Evolutionary conservation across 2,113 vertebrate species (phyloP).

Genomic region (Rhagologus leucostigma): DNA sequence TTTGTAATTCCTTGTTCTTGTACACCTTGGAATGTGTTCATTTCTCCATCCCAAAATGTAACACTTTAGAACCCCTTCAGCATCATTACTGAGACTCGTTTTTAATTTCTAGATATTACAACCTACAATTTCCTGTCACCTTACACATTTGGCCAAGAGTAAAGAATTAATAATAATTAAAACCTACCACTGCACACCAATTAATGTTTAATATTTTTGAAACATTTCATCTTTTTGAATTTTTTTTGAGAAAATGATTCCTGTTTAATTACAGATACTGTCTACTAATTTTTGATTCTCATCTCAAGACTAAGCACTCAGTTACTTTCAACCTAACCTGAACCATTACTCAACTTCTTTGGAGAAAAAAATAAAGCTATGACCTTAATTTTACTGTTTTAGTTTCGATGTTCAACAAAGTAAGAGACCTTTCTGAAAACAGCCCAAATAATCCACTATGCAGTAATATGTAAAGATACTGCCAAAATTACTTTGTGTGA

Average conservation of each 20-base stretch:
- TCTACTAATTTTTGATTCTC: not conserved
- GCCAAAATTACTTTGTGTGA: not conserved
- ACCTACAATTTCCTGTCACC: not conserved
- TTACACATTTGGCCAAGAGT: not conserved
- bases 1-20: not conserved
- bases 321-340: not conserved
- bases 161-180: conserved; percentile 4
- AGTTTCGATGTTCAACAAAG: not conserved
- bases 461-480: not conserved
- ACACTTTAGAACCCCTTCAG: not conserved
- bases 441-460: not conserved
- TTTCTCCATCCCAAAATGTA: not conserved
- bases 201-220: not conserved
- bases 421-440: not conserved
- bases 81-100: not conserved
- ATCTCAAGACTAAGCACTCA: not conserved
- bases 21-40: not conserved
- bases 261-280: not conserved
- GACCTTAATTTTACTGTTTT: not conserved
- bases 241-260: not conserved
- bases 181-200: not conserved
- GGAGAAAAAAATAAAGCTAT: not conserved
- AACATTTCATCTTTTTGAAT: not conserved
- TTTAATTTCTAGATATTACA: not conserved
- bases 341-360: not conserved